Base-by-base conservation (phyloP, 2,113 vertebrate species). In the Etheostoma cragini region DNA sequence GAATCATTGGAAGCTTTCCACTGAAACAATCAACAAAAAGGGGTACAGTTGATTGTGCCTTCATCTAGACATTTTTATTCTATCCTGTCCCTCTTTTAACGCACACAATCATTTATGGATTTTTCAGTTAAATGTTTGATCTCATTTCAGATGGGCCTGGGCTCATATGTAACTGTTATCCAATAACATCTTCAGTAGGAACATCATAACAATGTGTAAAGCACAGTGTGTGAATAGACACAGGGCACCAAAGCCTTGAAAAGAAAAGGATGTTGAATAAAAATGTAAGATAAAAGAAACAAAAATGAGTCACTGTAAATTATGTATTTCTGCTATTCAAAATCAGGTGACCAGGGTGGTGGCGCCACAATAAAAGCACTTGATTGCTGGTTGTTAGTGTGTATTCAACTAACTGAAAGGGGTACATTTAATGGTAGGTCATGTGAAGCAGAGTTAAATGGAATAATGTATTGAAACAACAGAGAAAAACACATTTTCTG, bases 331-430 rank as follows among this genome's bases (percentile, higher is more conserved):
- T 53, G 11, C n/a, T 7, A 30, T 62, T 78, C 61, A 26, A 65
- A 70, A 67, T 82, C 70, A 66, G 15, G 7, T 11, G 35, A 45
- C 56, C 24, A 16, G 1, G 11, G 52, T 1, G 22, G 24, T 26
- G 21, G 35, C 53, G 1, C 60, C 35, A 45, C 69, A 83, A 69
- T 74, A 13, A 73, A 84, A 64, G 50, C 35, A 50, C 76, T 68
- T 88, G 86, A 92, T 90, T 90, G 72, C 61, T 12, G 1, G 66
- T 73, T 78, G 84, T 89, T 88, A 86, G 57, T 50, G 26, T 24
- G 52, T 53, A 87, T 87, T 91, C 84, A 88, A 13, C 35, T 17
- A 67, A 57, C 58, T 87, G 58, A 81, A 84, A 77, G 30, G 49
- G 24, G 52, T 60, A 14, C 52, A 42, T 76, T 11, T 67, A 81